Conservation (phyloP, 2,888 invertebrate species). For the Omphaloscelis lunosa region DNA sequence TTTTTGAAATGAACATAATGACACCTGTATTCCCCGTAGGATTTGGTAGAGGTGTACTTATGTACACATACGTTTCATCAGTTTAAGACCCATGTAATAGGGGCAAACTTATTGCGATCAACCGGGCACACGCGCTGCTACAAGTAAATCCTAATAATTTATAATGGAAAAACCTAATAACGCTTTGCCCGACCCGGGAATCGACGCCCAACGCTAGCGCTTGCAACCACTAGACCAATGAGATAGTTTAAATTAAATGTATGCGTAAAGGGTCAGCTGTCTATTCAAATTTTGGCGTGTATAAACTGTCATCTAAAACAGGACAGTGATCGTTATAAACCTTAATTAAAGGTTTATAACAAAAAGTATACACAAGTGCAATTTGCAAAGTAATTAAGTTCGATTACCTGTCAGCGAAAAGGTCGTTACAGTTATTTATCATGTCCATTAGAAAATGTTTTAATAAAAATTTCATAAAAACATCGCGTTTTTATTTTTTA, state of each 20-base stretch:
- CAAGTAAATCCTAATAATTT: not conserved
- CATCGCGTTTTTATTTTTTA: not conserved
- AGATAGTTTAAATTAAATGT: not conserved
- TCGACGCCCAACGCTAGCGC: not conserved
- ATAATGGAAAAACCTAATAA: not conserved
- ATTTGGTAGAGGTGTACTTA: not conserved
- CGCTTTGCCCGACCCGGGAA: not conserved
- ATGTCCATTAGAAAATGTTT: slow-evolving; percentile 3
- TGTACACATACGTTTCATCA: not conserved
- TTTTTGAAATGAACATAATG: not conserved
- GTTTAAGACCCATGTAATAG: not conserved
- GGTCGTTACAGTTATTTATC: slow-evolving; percentile 8
- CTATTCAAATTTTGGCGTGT: not conserved
- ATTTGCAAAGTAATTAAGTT: slow-evolving; percentile 20
- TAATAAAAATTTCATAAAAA: not conserved
- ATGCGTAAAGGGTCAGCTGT: not conserved
- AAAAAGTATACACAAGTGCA: not conserved
- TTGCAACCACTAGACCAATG: not conserved
- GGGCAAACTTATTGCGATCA: not conserved
- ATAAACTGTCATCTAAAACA: not conserved
- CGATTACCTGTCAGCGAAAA: slow-evolving; percentile 5
- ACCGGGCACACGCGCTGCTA: not conserved
- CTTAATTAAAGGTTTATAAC: not conserved
- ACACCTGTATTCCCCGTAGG: not conserved
- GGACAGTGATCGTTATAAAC: not conserved